These are phyloP conservation scores for Antechinus stuartii DNA, from an alignment of 2,113 vertebrate species.

Conservation along the genomic window DNA sequence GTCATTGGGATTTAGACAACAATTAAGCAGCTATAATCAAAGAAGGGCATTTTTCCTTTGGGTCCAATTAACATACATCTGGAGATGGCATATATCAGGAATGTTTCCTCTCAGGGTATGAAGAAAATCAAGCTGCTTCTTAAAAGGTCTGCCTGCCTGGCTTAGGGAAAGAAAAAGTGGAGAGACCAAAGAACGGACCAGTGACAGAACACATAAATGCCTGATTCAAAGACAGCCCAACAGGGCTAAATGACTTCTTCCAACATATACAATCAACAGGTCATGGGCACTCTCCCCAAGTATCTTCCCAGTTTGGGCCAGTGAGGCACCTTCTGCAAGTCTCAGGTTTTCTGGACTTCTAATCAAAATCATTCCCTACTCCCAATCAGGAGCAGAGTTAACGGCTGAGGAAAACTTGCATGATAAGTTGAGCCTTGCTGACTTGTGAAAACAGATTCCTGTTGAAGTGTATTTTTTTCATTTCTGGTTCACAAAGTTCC, in stretches of 20 bases:
- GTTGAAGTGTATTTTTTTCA: constrained; percentile 1
- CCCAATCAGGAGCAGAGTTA: constrained; percentile 34
- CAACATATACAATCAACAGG: constrained; percentile 8
- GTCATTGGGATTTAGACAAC: constrained; percentile 47
- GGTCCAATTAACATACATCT: constrained; percentile 27
- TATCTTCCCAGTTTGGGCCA: background rate
- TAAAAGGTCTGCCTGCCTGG: constrained; percentile 49
- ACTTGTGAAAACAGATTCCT: constrained; percentile 19
- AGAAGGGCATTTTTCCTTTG: constrained; percentile 57
- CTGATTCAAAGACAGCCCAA: constrained; percentile 23
- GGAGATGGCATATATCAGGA: constrained; percentile 45
- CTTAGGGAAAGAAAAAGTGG: constrained; percentile 37
- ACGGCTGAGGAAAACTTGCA: constrained; percentile 8
- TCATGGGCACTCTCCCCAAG: constrained; percentile 29
- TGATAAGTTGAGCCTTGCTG: background rate
- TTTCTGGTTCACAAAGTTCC: constrained; percentile 29
- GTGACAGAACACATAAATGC: constrained; percentile 1
- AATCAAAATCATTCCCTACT: constrained; percentile 41
- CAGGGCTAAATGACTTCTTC: constrained; percentile 42
- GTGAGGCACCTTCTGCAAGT: background rate
- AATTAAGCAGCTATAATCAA: constrained; percentile 70
- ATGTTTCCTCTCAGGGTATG: constrained; percentile 35
- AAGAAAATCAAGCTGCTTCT: constrained; percentile 58
- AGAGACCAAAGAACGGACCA: constrained; percentile 31
- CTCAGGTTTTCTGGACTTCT: constrained; percentile 27